phyloP scores from a whole-genome alignment of 2,888 invertebrate species.

The Dryocosmus kuriphilus region DNA sequence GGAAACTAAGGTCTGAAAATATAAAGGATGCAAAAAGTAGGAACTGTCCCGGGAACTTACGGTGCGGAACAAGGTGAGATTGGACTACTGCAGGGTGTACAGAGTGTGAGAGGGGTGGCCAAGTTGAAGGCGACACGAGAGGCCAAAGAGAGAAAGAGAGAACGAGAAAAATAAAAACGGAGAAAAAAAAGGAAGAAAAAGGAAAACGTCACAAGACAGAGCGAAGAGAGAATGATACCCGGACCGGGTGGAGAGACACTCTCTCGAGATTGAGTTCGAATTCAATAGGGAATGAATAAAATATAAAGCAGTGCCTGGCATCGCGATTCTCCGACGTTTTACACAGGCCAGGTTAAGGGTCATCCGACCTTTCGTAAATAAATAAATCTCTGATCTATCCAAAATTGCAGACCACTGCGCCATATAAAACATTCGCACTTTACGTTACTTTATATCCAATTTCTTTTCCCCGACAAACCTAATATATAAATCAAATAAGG shows the following conservation, averaged over 20 bases:
- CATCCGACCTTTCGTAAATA: conserved; percentile 55
- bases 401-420: conserved; percentile 11
- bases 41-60: conserved; percentile 41
- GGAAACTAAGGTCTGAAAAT: conserved; percentile 40
- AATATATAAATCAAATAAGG: not conserved
- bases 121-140: conserved; percentile 42
- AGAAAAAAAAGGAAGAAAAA: conserved; percentile 50
- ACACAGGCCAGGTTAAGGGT: conserved; percentile 65
- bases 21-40: conserved; percentile 10
- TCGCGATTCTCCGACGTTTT: conserved; percentile 61
- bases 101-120: conserved; percentile 48
- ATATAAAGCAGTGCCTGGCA: conserved; percentile 71
- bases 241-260: conserved; percentile 69
- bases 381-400: conserved; percentile 35
- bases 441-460: not conserved
- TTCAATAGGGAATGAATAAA: conserved; percentile 77
- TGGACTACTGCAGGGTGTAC: conserved; percentile 61
- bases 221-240: conserved; percentile 49
- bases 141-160: conserved; percentile 43
- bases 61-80: conserved; percentile 66
- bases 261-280: conserved; percentile 76
- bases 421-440: not conserved
- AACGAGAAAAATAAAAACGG: conserved; percentile 55
- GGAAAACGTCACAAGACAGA: conserved; percentile 55
- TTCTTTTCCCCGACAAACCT: not conserved